Conservation (phyloP, 2,113 vertebrate genomes). For the Phaethornis superciliosus region DNA sequence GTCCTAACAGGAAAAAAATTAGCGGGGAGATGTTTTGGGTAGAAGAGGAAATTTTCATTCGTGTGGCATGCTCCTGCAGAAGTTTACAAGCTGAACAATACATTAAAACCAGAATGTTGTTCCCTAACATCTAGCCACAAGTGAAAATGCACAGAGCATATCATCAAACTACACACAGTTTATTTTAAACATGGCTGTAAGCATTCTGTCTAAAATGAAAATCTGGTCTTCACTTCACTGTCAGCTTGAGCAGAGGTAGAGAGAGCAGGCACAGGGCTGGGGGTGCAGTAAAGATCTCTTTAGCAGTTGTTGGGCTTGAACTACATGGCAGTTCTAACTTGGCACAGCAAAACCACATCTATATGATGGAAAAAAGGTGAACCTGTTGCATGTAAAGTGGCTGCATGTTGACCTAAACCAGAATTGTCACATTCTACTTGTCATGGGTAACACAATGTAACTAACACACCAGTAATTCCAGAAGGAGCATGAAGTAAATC, state of each 20-base stretch:
- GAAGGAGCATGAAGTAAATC: not conserved
- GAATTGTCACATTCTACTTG: not conserved
- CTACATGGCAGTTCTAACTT: rapidly evolving
- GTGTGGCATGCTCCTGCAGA: not conserved
- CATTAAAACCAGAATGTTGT: not conserved
- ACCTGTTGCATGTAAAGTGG: not conserved
- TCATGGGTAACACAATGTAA: not conserved
- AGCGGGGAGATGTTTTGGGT: not conserved
- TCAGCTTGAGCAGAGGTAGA: not conserved
- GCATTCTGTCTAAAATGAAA: not conserved
- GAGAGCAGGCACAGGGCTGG: not conserved
- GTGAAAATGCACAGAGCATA: not conserved
- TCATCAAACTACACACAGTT: not conserved
- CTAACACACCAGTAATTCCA: not conserved
- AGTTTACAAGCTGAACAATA: conserved; percentile 37
- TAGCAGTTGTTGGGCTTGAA: not conserved
- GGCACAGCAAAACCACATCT: not conserved
- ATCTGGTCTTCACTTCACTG: not conserved
- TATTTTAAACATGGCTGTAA: not conserved
- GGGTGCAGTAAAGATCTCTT: not conserved
- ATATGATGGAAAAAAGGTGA: rapidly evolving
- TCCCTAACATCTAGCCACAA: not conserved
- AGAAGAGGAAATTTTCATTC: not conserved
- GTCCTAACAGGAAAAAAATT: not conserved
- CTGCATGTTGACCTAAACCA: not conserved